Conservation (phyloP, 2,797 vertebrate genomes). For the Sebastes taczanowskii region DNA sequence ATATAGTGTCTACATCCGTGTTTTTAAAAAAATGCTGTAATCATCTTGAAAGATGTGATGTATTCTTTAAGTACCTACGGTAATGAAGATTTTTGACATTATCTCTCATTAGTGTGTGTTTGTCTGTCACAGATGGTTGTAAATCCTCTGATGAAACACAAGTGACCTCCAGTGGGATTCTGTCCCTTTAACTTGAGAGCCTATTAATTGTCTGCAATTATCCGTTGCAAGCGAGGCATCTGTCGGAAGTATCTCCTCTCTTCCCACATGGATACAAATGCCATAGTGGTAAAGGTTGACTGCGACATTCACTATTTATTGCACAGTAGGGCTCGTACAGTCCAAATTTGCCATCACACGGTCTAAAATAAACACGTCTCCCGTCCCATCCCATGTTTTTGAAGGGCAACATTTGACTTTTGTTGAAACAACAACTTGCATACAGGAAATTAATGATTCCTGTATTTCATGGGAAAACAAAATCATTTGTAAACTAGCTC, state of each 20-base stretch:
- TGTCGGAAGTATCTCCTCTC: slow-evolving; percentile 52
- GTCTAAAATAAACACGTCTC: slow-evolving; percentile 34
- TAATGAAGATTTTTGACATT: slow-evolving; percentile 30
- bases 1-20: neutral
- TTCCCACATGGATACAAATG: slow-evolving; percentile 64
- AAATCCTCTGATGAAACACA: slow-evolving; percentile 62
- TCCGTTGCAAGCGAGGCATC: slow-evolving; percentile 57
- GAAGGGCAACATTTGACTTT: slow-evolving; percentile 49
- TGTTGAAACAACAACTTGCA: slow-evolving; percentile 68
- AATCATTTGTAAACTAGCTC: slow-evolving; percentile 66
- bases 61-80: slow-evolving; percentile 8
- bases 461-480: slow-evolving; percentile 30
- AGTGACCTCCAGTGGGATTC: slow-evolving; percentile 56
- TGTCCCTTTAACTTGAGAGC: slow-evolving; percentile 60
- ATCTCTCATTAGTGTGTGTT: slow-evolving; percentile 56
- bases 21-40: neutral
- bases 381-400: slow-evolving; percentile 10
- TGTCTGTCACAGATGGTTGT: slow-evolving; percentile 64
- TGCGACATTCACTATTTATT: slow-evolving; percentile 85
- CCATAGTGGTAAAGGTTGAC: slow-evolving; percentile 77
- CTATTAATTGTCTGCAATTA: slow-evolving; percentile 70
- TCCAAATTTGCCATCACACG: slow-evolving; percentile 68
- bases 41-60: neutral
- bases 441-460: slow-evolving; percentile 56
- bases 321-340: slow-evolving; percentile 79